These are phyloP conservation scores for Labia minor DNA, from an alignment of 2,888 invertebrate genomes.

Conservation along the genomic window DNA sequence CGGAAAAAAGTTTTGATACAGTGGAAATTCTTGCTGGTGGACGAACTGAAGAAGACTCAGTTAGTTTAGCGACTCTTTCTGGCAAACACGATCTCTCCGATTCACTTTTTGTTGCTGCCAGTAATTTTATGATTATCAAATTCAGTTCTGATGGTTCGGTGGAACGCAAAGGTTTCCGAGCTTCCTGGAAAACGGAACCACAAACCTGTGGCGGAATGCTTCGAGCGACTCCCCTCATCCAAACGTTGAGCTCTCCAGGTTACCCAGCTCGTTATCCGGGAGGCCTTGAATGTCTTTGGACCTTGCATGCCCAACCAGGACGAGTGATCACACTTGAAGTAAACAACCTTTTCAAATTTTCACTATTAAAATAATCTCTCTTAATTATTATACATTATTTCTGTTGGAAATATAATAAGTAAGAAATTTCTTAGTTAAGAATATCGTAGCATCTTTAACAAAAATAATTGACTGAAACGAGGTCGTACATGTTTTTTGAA, in stretches of 20 bases:
- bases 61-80: slow-evolving; percentile 81
- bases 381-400: neutral
- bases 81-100: slow-evolving; percentile 80
- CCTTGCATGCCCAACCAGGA: slow-evolving; percentile 80
- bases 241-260: slow-evolving; percentile 79
- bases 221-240: slow-evolving; percentile 77
- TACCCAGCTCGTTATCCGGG: slow-evolving; percentile 90
- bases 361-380: neutral
- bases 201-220: slow-evolving; percentile 83
- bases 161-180: slow-evolving; percentile 85
- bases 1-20: slow-evolving; percentile 92
- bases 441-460: too few relatives aligned
- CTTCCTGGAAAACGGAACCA: slow-evolving; percentile 90
- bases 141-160: slow-evolving; percentile 91
- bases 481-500: too few relatives aligned
- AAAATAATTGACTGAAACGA: too few relatives aligned
- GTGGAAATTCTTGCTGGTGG: slow-evolving; percentile 94
- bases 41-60: slow-evolving; percentile 84
- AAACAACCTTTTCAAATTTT: slow-evolving; percentile 23
- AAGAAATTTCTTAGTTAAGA: too few relatives aligned
- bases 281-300: slow-evolving; percentile 90
- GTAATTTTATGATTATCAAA: slow-evolving; percentile 96
- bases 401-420: too few relatives aligned
- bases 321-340: slow-evolving; percentile 84
- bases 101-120: slow-evolving; percentile 81